phyloP scores from a whole-genome alignment of 1,140 invertebrate species.

The Drosophila arawakana region DNA sequence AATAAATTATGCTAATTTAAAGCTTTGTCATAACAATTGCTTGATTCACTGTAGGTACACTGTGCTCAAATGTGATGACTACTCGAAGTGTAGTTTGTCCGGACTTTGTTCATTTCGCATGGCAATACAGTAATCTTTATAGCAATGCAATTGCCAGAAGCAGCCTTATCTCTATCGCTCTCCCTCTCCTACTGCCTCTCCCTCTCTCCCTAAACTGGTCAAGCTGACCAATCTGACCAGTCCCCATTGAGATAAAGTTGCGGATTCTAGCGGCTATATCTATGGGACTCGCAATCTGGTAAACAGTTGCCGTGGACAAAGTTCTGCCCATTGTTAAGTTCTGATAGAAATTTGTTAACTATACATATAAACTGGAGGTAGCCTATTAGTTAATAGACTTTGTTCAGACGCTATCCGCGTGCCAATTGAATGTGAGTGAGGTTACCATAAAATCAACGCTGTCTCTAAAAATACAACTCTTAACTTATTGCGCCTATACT shows the following conservation, averaged over 20 bases:
- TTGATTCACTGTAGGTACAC: neutral
- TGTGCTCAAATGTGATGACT: slow-evolving; percentile 18
- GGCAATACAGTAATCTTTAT: slow-evolving; percentile 27
- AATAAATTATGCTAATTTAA: neutral
- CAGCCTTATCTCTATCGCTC: slow-evolving; percentile 17
- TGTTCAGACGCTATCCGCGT: slow-evolving; percentile 5
- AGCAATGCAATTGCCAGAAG: slow-evolving; percentile 32
- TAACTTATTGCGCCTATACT: neutral
- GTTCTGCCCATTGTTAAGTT: slow-evolving; percentile 1
- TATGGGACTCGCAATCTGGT: neutral
- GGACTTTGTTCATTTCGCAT: slow-evolving; percentile 40
- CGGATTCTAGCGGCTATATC: slow-evolving; percentile 13
- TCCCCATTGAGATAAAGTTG: slow-evolving; percentile 6
- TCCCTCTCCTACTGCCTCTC: no score
- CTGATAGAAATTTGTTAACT: neutral
- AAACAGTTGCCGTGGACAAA: slow-evolving; percentile 18
- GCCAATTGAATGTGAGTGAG: slow-evolving; percentile 25
- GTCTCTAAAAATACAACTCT: neutral
- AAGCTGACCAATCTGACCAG: neutral
- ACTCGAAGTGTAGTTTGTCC: slow-evolving; percentile 14
- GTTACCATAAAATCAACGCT: neutral
- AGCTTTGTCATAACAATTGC: neutral
- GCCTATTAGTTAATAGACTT: slow-evolving; percentile 17
- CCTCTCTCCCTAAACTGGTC: no score
- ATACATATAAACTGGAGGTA: neutral